Percentiles rank a stretch among this genome's conserved stretches.
Conservation (phyloP, 1,140 invertebrate species). For the Lordiphosa clarofinis region DNA sequence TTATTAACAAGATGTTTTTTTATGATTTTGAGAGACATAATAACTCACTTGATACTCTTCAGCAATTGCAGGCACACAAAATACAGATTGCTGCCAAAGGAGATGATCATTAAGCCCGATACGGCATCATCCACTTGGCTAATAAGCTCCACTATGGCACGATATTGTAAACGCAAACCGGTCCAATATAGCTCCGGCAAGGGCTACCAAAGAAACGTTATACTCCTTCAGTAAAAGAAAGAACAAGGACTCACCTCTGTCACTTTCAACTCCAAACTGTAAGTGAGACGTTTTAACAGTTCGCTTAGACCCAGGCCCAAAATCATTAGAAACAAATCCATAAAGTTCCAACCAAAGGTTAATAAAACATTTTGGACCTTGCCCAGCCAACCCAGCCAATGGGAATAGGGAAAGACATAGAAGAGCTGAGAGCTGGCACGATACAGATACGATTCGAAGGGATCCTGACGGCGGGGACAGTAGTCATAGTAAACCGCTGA, state of each 20-base stretch:
- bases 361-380: slow-evolving; percentile 61
- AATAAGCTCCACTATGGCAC: slow-evolving; percentile 60
- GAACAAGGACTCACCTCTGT: slow-evolving; percentile 44
- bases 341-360: slow-evolving; percentile 74
- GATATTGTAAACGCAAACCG: slow-evolving; percentile 45
- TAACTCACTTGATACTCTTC: slow-evolving; percentile 68
- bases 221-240: background rate
- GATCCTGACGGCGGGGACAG: slow-evolving; percentile 51
- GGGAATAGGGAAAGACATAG: slow-evolving; percentile 51
- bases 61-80: slow-evolving; percentile 73
- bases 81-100: slow-evolving; percentile 75
- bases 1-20: too few species aligned
- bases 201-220: slow-evolving; percentile 8
- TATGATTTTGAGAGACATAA: too few species aligned
- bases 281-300: slow-evolving; percentile 35
- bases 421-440: slow-evolving; percentile 48
- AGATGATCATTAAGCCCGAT: slow-evolving; percentile 64
- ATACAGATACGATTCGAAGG: slow-evolving; percentile 60
- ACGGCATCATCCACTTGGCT: slow-evolving; percentile 59
- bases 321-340: slow-evolving; percentile 69
- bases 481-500: slow-evolving; percentile 56
- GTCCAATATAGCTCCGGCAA: slow-evolving; percentile 65
- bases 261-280: slow-evolving; percentile 22
- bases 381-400: slow-evolving; percentile 59
- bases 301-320: slow-evolving; percentile 64